phyloP scores from a whole-genome alignment of 1,140 invertebrate genomes.

The Nebria ingens region DNA sequence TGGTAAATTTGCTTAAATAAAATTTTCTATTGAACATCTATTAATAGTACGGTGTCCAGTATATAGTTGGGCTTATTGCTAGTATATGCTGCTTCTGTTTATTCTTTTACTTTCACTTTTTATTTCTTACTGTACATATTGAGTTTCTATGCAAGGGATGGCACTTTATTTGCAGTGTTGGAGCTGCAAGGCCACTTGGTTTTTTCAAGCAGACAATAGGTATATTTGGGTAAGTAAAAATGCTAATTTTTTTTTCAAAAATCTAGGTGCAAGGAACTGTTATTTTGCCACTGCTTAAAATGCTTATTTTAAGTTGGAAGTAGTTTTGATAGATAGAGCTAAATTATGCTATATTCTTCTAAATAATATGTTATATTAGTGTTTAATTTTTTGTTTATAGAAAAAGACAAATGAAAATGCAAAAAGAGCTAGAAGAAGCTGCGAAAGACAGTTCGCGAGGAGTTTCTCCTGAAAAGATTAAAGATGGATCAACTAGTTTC shows the following conservation, averaged over 20 bases:
- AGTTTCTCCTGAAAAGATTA: slow-evolving; percentile 38
- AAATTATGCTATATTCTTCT: too few relatives aligned
- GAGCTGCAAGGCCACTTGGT: slow-evolving; percentile 52
- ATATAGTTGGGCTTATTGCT: neutral
- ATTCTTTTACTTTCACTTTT: neutral
- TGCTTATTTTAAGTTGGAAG: too few relatives aligned
- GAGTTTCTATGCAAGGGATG: slow-evolving; percentile 3
- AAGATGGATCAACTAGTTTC: slow-evolving; percentile 26
- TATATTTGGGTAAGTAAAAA: slow-evolving; percentile 60
- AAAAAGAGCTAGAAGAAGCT: slow-evolving; percentile 87
- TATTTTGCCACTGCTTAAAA: too few relatives aligned
- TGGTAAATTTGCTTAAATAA: neutral
- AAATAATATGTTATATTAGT: too few relatives aligned
- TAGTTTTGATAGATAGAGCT: too few relatives aligned
- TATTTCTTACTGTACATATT: slow-evolving; percentile 2
- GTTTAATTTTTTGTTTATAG: slow-evolving; percentile 40
- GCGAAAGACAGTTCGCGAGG: slow-evolving; percentile 52
- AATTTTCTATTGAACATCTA: neutral
- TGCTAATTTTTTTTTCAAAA: neutral
- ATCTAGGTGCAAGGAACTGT: neutral
- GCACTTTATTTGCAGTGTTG: slow-evolving; percentile 56
- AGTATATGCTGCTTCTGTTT: neutral
- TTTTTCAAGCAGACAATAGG: slow-evolving; percentile 60
- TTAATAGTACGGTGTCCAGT: neutral
- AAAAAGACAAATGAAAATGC: slow-evolving; percentile 74